Conservation (phyloP, 2,888 invertebrate species). For the Onchidella celtica region DNA sequence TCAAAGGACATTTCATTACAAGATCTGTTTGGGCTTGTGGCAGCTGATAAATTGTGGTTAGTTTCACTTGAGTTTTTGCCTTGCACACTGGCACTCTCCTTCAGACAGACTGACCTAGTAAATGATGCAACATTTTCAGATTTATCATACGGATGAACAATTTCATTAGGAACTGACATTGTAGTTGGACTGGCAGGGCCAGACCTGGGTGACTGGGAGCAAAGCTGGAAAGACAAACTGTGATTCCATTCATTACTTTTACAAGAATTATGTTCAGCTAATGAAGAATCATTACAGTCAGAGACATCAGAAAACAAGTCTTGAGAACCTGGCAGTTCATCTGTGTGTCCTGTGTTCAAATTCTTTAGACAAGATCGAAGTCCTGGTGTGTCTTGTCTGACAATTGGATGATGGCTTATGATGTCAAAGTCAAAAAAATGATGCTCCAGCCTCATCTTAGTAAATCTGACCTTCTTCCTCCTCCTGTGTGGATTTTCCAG, state of each 20-base stretch:
- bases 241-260: background rate
- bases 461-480: constrained; percentile 1
- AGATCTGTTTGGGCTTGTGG: no score
- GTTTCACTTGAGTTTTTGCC: no score
- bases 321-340: background rate
- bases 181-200: background rate
- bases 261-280: background rate
- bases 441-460: background rate
- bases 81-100: no score
- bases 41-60: no score
- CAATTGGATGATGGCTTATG: background rate
- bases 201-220: background rate
- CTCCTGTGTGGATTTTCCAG: no score
- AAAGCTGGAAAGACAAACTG: background rate
- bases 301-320: constrained; percentile 4
- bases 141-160: no score
- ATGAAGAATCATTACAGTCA: background rate
- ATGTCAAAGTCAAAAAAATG: background rate
- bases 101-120: no score
- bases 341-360: background rate
- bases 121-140: no score
- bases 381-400: background rate
- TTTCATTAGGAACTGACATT: no score
- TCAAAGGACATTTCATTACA: no score
- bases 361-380: background rate